Evolutionary conservation across 1,140 invertebrate species (phyloP), one percentile per base, ranked within the genome.

Genomic region (Andricus grossulariae): DNA sequence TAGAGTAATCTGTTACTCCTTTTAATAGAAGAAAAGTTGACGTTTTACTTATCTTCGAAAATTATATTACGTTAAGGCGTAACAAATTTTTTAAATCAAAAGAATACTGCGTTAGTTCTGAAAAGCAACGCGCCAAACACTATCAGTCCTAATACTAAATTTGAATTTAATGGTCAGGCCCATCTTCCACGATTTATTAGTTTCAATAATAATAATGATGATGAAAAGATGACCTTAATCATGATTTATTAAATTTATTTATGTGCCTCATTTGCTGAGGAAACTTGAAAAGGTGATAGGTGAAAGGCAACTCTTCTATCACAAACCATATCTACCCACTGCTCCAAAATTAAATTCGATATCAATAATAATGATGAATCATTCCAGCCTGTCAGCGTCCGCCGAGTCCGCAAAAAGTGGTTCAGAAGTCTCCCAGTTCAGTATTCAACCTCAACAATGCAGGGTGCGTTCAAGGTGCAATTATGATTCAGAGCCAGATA

Each of bases 281-380:
- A 66, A 66, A 66, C 13, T 66, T 66, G 57, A 66, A 32, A 39
- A 66, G 60, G 60, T 66, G 60, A 66, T 66, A 66, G 57, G 32
- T 66, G 60, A 39, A 66, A 11, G 60, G 25, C 3, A 16, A 66
- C 60, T 66, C 32, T 39, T 66, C 60, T 45, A 66, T 66, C 60
- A 39, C 13, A n/a, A 39, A 32, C n/a, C 39, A 39, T 25, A 66
- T 66, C 60, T 66, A 39, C 25, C 21, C 32, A 66, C 60, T 39
- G 32, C 60, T 66, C 39, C 45, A 45, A 66, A 66, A 66, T 66
- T 13, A 66, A 39, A 66, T 66, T 66, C 60, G 45, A 66, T 66
- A 66, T 45, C 60, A 66, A 66, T 66, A 66, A 66, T 66, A 66
- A 66, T 66, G 60, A 66, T 66, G 45, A 66, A 66, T 66, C 60